These are phyloP conservation scores for Macrosteles quadrilineatus DNA, from an alignment of 1,140 invertebrate genomes.

Conservation along the genomic window DNA sequence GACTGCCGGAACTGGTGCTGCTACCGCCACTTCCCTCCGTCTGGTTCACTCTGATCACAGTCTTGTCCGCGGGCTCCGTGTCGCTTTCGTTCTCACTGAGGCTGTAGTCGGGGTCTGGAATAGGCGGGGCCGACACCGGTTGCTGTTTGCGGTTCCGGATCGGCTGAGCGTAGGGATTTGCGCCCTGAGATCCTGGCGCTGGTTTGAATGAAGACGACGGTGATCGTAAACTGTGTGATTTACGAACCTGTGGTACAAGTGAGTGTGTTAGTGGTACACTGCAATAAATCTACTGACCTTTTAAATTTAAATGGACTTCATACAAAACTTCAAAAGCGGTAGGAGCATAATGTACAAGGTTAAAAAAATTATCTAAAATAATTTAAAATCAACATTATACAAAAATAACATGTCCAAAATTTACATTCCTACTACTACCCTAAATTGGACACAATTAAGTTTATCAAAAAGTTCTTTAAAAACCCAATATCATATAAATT, in stretches of 20 bases:
- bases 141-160: constrained; percentile 34
- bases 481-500: too few species aligned
- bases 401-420: too few species aligned
- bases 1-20: constrained; percentile 63
- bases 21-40: constrained; percentile 40
- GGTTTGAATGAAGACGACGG: constrained; percentile 51
- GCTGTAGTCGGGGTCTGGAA: constrained; percentile 89
- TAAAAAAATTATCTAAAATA: too few species aligned
- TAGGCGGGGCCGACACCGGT: constrained; percentile 61
- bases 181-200: constrained; percentile 15
- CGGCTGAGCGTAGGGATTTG: constrained; percentile 41
- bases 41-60: constrained; percentile 42
- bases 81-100: constrained; percentile 69
- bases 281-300: too few species aligned
- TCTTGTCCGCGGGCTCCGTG: constrained; percentile 55
- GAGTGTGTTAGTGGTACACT: too few species aligned
- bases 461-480: too few species aligned
- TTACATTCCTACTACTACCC: too few species aligned
- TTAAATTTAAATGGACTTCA: too few species aligned
- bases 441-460: too few species aligned
- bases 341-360: too few species aligned
- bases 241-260: constrained; percentile 63
- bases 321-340: too few species aligned
- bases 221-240: constrained; percentile 63
- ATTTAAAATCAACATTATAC: too few species aligned